Percentiles rank a stretch among this genome's conserved stretches.
These are phyloP conservation scores for Fundulus diaphanus DNA, from an alignment of 2,797 vertebrate species.

Conservation along the genomic window DNA sequence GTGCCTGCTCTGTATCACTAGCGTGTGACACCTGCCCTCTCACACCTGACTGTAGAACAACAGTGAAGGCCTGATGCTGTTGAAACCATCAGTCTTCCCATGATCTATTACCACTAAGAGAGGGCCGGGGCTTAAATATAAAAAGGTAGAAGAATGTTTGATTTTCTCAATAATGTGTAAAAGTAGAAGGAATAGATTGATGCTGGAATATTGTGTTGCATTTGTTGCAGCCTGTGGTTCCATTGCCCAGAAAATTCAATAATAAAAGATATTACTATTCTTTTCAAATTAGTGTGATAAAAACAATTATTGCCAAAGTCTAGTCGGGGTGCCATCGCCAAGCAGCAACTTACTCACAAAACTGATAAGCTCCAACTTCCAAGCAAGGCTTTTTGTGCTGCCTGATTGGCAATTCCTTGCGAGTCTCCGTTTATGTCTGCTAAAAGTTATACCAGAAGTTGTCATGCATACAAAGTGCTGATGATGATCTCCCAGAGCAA, in stretches of 20 bases:
- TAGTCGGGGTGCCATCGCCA: slow-evolving; percentile 26
- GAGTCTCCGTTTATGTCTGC: slow-evolving; percentile 54
- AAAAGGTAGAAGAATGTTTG: background rate
- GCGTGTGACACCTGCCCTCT: slow-evolving; percentile 60
- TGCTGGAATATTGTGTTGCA: background rate
- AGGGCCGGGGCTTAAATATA: slow-evolving; percentile 9
- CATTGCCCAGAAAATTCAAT: slow-evolving; percentile 19
- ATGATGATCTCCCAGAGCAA: slow-evolving; percentile 50
- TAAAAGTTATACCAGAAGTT: slow-evolving; percentile 59
- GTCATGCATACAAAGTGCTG: slow-evolving; percentile 40
- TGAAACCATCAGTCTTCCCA: slow-evolving; percentile 43
- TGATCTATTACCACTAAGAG: slow-evolving; percentile 1
- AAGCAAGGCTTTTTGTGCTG: slow-evolving; percentile 55
- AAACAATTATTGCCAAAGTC: slow-evolving; percentile 44
- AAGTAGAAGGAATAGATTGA: background rate
- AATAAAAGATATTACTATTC: slow-evolving; percentile 24
- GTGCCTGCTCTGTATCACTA: slow-evolving; percentile 49
- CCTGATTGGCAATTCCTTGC: slow-evolving; percentile 56
- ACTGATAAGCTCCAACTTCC: slow-evolving; percentile 56
- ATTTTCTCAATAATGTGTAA: background rate
- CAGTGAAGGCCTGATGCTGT: slow-evolving; percentile 31
- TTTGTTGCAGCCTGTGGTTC: slow-evolving; percentile 29
- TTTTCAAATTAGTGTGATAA: slow-evolving; percentile 39
- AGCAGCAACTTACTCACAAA: slow-evolving; percentile 54
- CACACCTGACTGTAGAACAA: slow-evolving; percentile 58